Conservation (phyloP, 2,797 vertebrate genomes). For the Ispidina picta region DNA sequence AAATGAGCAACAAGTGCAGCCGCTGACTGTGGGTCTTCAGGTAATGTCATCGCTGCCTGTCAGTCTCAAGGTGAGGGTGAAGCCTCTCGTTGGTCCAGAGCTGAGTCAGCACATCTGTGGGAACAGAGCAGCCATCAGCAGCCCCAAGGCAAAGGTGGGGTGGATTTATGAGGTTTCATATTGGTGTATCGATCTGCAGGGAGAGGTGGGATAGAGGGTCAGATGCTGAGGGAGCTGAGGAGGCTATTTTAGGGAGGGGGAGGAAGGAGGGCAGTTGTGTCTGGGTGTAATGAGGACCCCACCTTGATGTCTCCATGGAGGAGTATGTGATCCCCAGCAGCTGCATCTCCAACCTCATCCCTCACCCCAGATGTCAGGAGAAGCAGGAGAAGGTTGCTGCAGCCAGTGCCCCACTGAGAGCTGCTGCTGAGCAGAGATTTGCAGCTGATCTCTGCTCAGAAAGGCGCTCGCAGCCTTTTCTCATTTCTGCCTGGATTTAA, state of each 20-base stretch:
- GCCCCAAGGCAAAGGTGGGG: background rate
- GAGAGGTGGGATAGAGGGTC: background rate
- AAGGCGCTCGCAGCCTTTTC: constrained; percentile 28
- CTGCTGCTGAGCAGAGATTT: background rate
- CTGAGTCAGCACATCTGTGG: background rate
- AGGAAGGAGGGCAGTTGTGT: background rate
- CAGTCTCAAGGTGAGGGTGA: background rate
- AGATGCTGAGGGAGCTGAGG: background rate
- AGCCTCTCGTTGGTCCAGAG: background rate
- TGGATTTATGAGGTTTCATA: background rate
- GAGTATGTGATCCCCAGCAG: accelerated
- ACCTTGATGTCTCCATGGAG: accelerated
- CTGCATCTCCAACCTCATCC: background rate
- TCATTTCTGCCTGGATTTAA: constrained; percentile 30
- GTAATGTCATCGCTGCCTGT: background rate
- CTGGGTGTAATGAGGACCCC: background rate
- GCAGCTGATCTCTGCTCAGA: background rate
- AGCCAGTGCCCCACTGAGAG: background rate
- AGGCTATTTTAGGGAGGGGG: background rate
- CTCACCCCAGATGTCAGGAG: accelerated
- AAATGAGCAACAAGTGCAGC: accelerated
- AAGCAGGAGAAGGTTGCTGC: background rate
- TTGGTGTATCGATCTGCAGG: accelerated
- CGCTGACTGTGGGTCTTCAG: accelerated
- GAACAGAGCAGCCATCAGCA: background rate